Evolutionary conservation across 1,140 invertebrate species (phyloP).

Genomic region (Aphaenogaster rudis): DNA sequence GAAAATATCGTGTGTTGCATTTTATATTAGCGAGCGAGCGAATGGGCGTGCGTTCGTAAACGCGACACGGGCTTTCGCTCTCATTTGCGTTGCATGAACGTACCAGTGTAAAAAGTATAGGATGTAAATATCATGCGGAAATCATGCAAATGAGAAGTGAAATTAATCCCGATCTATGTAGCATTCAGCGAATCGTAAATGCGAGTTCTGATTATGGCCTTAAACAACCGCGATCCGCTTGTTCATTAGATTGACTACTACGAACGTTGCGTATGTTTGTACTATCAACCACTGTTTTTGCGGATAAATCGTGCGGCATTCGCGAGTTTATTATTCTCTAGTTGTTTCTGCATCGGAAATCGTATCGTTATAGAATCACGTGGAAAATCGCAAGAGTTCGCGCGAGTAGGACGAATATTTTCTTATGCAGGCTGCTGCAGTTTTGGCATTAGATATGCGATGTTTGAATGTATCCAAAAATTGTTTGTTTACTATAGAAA

Average conservation of each 20-base stretch:
- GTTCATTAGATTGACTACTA: slow-evolving; percentile 21
- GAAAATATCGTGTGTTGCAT: slow-evolving; percentile 50
- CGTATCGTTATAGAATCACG: not conserved
- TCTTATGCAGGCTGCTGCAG: slow-evolving; percentile 13
- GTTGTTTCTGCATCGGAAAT: slow-evolving; percentile 4
- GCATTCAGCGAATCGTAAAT: slow-evolving; percentile 28
- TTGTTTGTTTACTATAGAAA: not conserved
- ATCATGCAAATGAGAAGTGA: slow-evolving; percentile 53
- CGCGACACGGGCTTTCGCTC: slow-evolving; percentile 41
- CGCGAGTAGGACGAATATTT: slow-evolving; percentile 6
- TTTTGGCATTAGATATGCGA: not conserved
- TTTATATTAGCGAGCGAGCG: slow-evolving; percentile 43
- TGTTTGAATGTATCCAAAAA: not conserved
- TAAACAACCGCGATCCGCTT: slow-evolving; percentile 31
- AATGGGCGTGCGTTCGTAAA: slow-evolving; percentile 32
- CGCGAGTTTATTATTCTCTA: not conserved
- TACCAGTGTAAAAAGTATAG: slow-evolving; percentile 46
- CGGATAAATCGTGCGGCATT: slow-evolving; percentile 4
- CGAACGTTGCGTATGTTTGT: not conserved
- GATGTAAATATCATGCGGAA: slow-evolving; percentile 56
- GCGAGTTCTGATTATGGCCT: slow-evolving; percentile 14
- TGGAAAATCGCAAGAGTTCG: slow-evolving; percentile 13
- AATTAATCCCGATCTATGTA: slow-evolving; percentile 53
- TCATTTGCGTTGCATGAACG: slow-evolving; percentile 51
- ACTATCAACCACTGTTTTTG: not conserved